Base-by-base conservation (phyloP, 2,888 invertebrate genomes). In the Diabrotica balteata region DNA sequence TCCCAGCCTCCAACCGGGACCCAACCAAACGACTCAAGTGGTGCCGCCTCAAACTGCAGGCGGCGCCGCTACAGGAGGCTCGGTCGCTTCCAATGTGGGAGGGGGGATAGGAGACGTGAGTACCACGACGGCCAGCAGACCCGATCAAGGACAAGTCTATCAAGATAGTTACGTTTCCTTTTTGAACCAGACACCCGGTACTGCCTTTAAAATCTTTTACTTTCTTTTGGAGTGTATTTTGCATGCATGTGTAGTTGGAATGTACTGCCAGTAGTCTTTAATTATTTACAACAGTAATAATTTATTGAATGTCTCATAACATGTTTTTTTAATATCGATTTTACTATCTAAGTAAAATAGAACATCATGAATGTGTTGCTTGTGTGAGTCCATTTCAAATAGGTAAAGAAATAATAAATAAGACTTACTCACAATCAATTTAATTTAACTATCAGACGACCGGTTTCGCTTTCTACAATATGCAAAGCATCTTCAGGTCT, bases 161-260 rank as follows among this genome's bases (percentile, higher is more conserved):
- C 89, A 89, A 84, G 89, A 89, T 85, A 89, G 89, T 85, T 89
- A 89, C 83, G 89, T 89, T 83, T 89, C 89, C 77, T 89, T 89
- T 85, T 86, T 89, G 83, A 88, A 88, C 84, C 88, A 89, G 81
- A 77, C 80, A 79, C 87, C 84, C 80, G 85, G 84, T 84, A 83
- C 83, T 82, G 82, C 82, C 80, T 81, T 80, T 77, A 78, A 78
- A 77, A 78, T 78, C 76, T 78, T 79, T 79, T 76, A 50, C 51
- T 73, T 74, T 68, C 65, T 67, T 77, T 77, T 78, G 76, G 74
- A 75, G 76, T 79, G 80, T 80, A 77, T 78, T 78, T 76, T 79
- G 80, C 80, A 80, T 79, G 81, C 81, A 80, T 81, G 81, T 77
- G 78, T 80, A 80, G 80, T 75, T 69, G 77, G 76, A 76, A 76